Conservation (phyloP, 2,797 vertebrate genomes). For the Lithobates pipiens region DNA sequence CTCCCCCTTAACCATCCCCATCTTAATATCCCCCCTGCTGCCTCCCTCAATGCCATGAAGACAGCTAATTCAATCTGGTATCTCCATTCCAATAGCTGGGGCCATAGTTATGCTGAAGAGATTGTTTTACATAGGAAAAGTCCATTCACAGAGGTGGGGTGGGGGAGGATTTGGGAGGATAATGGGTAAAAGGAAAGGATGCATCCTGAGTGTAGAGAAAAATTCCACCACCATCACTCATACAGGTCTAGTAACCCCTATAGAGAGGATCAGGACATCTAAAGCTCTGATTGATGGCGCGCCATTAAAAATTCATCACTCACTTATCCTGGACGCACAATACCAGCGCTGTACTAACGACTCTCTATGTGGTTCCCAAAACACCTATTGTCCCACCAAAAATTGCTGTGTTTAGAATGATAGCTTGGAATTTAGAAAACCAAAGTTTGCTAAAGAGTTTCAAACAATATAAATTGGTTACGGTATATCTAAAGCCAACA, state of each 20-base stretch:
- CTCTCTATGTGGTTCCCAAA: conserved; percentile 5
- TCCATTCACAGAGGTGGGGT: conserved; percentile 8
- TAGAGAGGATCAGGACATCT: not conserved
- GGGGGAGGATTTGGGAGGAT: not conserved
- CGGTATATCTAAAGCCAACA: no score
- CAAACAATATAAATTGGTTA: no score
- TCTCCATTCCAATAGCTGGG: conserved; percentile 47
- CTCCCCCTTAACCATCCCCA: not conserved
- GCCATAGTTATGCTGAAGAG: not conserved
- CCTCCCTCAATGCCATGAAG: conserved; percentile 29
- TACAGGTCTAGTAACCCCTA: conserved; percentile 4
- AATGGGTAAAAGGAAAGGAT: conserved; percentile 41
- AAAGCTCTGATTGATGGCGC: not conserved
- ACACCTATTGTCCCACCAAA: conserved; percentile 22
- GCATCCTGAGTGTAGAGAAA: conserved; percentile 29
- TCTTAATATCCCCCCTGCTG: not conserved
- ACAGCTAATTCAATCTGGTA: conserved; percentile 27
- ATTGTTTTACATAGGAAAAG: conserved; percentile 54
- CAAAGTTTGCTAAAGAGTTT: no score
- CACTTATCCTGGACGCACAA: not conserved
- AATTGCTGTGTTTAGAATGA: not conserved
- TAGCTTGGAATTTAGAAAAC: no score
- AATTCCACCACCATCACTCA: conserved; percentile 32
- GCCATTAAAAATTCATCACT: conserved; percentile 29
- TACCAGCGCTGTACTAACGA: not conserved